Evolutionary conservation across 2,888 invertebrate genomes (phyloP).

Genomic region (Acanthosepion pharaonis): DNA sequence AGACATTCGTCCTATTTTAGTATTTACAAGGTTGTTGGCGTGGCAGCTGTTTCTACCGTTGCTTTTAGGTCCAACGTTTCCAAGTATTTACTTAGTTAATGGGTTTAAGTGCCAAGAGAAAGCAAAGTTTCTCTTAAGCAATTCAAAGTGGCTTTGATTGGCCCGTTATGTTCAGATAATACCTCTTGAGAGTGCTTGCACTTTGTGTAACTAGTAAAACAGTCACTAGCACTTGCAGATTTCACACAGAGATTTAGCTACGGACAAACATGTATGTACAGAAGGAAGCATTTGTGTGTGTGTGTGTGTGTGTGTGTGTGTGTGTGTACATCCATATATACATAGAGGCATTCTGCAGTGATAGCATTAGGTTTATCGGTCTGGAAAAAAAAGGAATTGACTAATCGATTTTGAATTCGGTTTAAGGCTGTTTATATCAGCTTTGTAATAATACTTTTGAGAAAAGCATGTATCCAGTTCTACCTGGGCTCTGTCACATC

Average conservation of each 20-base stretch:
- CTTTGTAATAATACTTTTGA: no score
- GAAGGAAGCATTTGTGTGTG: background rate
- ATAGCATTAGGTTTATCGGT: no score
- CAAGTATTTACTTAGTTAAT: slow-evolving; percentile 8
- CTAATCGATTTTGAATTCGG: no score
- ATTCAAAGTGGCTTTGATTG: slow-evolving; percentile 33
- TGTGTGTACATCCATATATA: no score
- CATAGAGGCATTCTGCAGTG: no score
- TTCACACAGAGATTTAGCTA: background rate
- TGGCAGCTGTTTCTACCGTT: background rate
- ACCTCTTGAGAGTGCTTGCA: background rate
- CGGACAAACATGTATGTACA: background rate
- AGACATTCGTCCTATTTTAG: background rate
- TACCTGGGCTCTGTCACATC: no score
- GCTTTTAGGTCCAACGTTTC: background rate
- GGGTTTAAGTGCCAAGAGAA: background rate
- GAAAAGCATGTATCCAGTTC: no score
- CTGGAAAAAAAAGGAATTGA: no score
- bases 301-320: no score
- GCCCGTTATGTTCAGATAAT: background rate
- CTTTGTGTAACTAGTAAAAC: background rate
- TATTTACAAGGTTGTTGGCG: background rate
- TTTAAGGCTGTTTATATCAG: no score
- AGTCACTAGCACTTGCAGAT: background rate
- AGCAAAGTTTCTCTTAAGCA: background rate